These are phyloP conservation scores for Diaphora mendica DNA, from an alignment of 2,888 invertebrate species.

Conservation along the genomic window DNA sequence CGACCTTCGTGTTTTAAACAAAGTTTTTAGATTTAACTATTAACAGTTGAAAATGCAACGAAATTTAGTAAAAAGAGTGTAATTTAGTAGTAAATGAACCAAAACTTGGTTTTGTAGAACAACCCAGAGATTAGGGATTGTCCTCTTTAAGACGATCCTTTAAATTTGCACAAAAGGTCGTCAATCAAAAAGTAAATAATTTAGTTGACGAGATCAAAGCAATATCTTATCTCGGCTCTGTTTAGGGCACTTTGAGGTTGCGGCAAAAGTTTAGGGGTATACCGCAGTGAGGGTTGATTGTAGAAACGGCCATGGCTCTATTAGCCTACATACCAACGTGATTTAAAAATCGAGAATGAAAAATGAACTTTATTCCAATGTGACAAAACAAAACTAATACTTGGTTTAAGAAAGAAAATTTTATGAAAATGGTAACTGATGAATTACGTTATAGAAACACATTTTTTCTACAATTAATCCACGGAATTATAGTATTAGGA, in stretches of 20 bases:
- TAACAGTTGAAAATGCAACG: slow-evolving; percentile 7
- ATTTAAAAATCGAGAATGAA: background rate
- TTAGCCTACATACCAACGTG: slow-evolving; percentile 33
- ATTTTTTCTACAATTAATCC: background rate
- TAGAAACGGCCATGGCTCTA: slow-evolving; percentile 47
- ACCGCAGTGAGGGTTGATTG: slow-evolving; percentile 37
- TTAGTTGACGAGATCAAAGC: slow-evolving; percentile 63
- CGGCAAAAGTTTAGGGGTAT: slow-evolving; percentile 33
- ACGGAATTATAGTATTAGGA: background rate
- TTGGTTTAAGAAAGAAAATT: background rate
- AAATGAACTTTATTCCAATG: background rate
- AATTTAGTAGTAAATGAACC: slow-evolving; percentile 26
- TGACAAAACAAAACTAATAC: background rate
- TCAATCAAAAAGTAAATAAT: slow-evolving; percentile 61
- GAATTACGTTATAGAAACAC: background rate
- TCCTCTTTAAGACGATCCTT: slow-evolving; percentile 29
- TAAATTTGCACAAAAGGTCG: slow-evolving; percentile 48
- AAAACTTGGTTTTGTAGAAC: slow-evolving; percentile 27
- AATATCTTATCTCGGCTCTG: slow-evolving; percentile 51
- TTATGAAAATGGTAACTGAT: background rate
- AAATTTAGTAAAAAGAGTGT: slow-evolving; percentile 23
- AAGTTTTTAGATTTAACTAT: background rate
- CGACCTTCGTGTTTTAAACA: background rate
- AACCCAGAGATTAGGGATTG: slow-evolving; percentile 16
- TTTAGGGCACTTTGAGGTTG: slow-evolving; percentile 38